Evolutionary conservation across 2,888 invertebrate species (phyloP), one percentile per base, ranked within the genome.

Genomic region (Plagodis pulveraria): DNA sequence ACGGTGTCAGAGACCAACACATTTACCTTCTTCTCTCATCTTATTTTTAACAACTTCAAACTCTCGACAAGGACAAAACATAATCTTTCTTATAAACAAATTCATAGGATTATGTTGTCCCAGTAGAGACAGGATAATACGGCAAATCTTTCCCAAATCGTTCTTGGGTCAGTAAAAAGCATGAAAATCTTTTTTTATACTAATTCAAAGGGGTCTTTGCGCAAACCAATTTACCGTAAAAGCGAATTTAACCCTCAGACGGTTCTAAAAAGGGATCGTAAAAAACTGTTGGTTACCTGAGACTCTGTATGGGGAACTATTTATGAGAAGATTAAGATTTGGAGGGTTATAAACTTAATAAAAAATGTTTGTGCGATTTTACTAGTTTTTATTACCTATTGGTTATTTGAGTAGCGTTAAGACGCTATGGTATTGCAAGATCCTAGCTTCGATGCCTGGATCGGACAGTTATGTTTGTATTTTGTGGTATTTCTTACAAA

Each of bases 181-280:
- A 78, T 78, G 76, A 77, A 80, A 76, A 70, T 69, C 66, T 75
- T 6, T 79, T 81, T 83, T 81, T 78, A 57, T 66, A 76, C 72
- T 75, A 78, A 79, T 82, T 82, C 81, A 84, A 87, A 84, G 78
- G 80, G 77, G 76, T 84, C 76, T 76, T 80, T 73, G 58, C 47
- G 49, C 53, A 50, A 74, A 70, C 76, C 77, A 80, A 87, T 87
- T 87, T 87, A 85, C 76, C 83, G 84, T 86, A 76, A 86, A 86
- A 86, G 82, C 83, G 81, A 83, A 83, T 84, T 83, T 78, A 79
- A 79, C 83, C 84, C 83, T 77, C 78, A 76, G 74, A 76, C 69
- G 73, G 70, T 73, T 76, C 74, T 70, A 78, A 83, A 75, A 73
- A 72, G 70, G 70, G 59, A 67, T 73, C 70, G 73, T 71, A 77